phyloP scores from a whole-genome alignment of 2,888 invertebrate genomes.

The Pyrgus malvae region DNA sequence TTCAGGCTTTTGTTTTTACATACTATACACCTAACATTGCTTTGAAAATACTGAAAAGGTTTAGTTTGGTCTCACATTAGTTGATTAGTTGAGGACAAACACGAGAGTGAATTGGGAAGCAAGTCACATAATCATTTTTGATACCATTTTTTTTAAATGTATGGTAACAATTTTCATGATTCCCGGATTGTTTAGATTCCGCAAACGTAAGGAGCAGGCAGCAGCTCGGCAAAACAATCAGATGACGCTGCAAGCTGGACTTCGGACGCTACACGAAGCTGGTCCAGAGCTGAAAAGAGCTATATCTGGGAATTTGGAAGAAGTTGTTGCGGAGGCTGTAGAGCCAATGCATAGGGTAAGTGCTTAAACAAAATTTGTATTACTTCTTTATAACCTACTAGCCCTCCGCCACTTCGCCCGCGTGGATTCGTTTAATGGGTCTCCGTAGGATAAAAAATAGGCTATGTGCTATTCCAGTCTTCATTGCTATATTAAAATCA shows the following conservation, averaged over 20 bases:
- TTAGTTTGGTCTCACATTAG: not conserved
- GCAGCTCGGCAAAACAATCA: slow-evolving; percentile 86
- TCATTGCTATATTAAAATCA: too few species aligned
- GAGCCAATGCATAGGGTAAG: slow-evolving; percentile 97
- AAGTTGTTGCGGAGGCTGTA: slow-evolving; percentile 93
- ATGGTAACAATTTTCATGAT: not conserved
- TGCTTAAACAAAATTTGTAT: not conserved
- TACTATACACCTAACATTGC: not conserved
- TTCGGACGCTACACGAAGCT: slow-evolving; percentile 97
- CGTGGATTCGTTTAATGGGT: too few species aligned
- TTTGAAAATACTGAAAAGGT: not conserved
- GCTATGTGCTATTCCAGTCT: too few species aligned
- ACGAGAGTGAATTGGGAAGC: not conserved
- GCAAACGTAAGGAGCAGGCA: slow-evolving; percentile 95
- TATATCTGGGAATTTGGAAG: slow-evolving; percentile 98
- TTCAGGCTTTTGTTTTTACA: slow-evolving; percentile 10
- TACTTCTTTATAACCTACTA: too few species aligned
- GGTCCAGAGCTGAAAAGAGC: slow-evolving; percentile 98
- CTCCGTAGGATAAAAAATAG: too few species aligned
- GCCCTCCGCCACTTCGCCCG: too few species aligned
- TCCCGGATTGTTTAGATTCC: slow-evolving; percentile 82
- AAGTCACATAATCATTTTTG: not conserved
- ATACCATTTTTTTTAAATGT: not conserved
- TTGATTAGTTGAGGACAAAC: not conserved
- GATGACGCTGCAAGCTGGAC: slow-evolving; percentile 96